phyloP scores from a whole-genome alignment of 30 jellyfish, hydroid and myxozoan genomes.

The Turritopsis rubra region DNA sequence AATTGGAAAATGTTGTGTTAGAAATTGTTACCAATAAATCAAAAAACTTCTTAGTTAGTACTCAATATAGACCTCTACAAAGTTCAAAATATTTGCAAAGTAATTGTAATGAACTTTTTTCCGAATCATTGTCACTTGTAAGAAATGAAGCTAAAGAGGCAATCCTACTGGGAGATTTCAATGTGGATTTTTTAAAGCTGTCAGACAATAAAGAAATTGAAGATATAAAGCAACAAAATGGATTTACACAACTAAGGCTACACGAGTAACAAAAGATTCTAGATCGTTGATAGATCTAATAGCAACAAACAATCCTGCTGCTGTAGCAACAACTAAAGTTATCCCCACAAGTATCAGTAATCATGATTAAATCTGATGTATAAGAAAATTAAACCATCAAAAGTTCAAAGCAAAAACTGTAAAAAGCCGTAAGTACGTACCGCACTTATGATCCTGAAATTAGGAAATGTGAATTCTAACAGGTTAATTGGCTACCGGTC shows the following conservation, averaged over 20 bases:
- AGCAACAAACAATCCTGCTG: conserved; percentile 2
- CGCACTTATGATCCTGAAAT: not conserved
- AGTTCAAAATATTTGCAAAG: not conserved
- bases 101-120: not conserved
- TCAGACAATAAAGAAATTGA: not conserved
- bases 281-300: not conserved
- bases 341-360: conserved; percentile 8
- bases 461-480: not conserved
- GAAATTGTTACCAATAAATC: not conserved
- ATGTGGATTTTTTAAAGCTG: not conserved
- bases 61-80: not conserved
- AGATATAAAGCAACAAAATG: not conserved
- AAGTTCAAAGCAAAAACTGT: not conserved
- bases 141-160: not conserved
- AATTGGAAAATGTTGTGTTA: not conserved
- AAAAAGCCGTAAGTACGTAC: not conserved
- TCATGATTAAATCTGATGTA: conserved; percentile 2
- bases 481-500: conserved; percentile 8
- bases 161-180: not conserved
- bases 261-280: not conserved
- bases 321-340: not conserved
- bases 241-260: not conserved
- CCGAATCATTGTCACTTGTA: not conserved
- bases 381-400: not conserved
- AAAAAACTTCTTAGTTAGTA: not conserved